Percentiles rank a stretch among this genome's conserved stretches.
Evolutionary conservation across 2,888 invertebrate genomes (phyloP).

Genomic region (Anthrax anthrax): DNA sequence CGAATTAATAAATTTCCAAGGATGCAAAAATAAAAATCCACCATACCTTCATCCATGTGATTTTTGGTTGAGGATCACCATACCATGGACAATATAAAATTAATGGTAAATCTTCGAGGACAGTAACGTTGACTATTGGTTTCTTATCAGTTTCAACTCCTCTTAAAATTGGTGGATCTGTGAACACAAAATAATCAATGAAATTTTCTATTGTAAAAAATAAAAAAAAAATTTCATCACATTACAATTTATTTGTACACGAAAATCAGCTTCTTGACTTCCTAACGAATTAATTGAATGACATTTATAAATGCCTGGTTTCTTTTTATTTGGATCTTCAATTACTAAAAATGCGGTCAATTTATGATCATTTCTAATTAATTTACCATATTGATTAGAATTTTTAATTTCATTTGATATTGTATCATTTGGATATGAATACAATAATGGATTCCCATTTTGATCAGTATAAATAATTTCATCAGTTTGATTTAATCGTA

Average conservation of each 20-base stretch:
- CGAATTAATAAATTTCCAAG: too few relatives aligned
- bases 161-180: slow-evolving; percentile 9
- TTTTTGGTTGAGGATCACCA: slow-evolving; percentile 43
- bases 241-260: slow-evolving; percentile 32
- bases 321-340: slow-evolving; percentile 17
- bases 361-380: slow-evolving; percentile 11
- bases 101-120: slow-evolving; percentile 34
- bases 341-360: slow-evolving; percentile 9
- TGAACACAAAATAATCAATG: slow-evolving; percentile 21
- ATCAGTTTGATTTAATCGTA: slow-evolving; percentile 8
- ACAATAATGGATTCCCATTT: neutral
- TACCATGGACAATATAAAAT: slow-evolving; percentile 41
- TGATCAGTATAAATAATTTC: neutral
- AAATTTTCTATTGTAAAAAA: neutral
- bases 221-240: slow-evolving; percentile 20
- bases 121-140: slow-evolving; percentile 2
- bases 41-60: slow-evolving; percentile 46
- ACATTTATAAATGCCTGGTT: slow-evolving; percentile 42
- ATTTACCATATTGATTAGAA: slow-evolving; percentile 9
- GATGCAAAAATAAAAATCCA: too few relatives aligned
- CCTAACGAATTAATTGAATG: slow-evolving; percentile 43
- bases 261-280: slow-evolving; percentile 27
- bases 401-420: slow-evolving; percentile 17
- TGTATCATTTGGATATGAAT: slow-evolving; percentile 18
- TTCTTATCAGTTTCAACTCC: slow-evolving; percentile 5